Base-by-base conservation (phyloP, 2,113 vertebrate species). In the Anser brachyrhynchus region DNA sequence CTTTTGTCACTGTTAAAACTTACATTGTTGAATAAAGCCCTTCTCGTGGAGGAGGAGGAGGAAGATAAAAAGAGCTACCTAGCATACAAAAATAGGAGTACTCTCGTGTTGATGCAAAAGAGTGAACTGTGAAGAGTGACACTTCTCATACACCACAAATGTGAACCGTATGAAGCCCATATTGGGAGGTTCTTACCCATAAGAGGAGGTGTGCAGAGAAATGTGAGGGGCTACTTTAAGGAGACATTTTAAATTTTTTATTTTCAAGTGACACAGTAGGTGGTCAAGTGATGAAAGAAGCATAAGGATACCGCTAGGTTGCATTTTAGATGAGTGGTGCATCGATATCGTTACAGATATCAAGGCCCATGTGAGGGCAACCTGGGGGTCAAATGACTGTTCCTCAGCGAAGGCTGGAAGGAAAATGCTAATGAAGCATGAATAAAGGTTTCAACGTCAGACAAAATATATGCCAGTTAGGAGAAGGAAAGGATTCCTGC, bases 241-340 rank as follows among this genome's bases (percentile, higher is more conserved):
- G n/a, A 76, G 14, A 73, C 15, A 69, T 58, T 72, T 12, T 21
- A 54, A 39, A 7, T 26, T 13, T 43, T 43, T 44, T 44, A 89
- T 78, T 82, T 70, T 4, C 15, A 71, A 65, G 62, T 70, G 37
- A 62, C 49, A 6, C 15, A 57, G 55, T 65, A 59, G 84, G 62
- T 58, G n/a, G 54, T 59, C 54, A 91, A 28, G 25, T 58, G 67
- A 87, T 61, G 77, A 35, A 58, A 75, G 67, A 49, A 66, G 20
- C 0, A 0, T 2, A 33, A 57, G 21, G 64, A 14, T 29, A 70
- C 6, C 11, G 62, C 13, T 13, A 6, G 44, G 57, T n/a, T 71
- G 77, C 16, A 21, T 28, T 83, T 76, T n/a, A 35, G 61, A 26
- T 46, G 43, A 37, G 35, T 41, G 20, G 35, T 74, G 44, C 41